A percentile compares a stretch with the other conserved stretches of the same genome.
These are phyloP conservation scores for Lordiphosa collinella DNA, from an alignment of 1,140 invertebrate genomes.

Conservation along the genomic window DNA sequence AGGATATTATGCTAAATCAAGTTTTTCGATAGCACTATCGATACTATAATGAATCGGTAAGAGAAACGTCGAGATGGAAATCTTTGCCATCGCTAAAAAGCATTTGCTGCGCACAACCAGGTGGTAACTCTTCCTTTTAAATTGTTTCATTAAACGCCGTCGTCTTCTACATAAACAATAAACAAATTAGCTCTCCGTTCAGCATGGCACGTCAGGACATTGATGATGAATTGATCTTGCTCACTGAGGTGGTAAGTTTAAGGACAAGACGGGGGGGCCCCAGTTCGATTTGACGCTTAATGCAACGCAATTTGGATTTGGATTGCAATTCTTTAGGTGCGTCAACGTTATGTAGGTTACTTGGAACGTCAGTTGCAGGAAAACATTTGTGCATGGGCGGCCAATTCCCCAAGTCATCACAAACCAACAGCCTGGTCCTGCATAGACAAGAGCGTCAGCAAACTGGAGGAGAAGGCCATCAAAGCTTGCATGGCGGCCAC, in stretches of 20 bases:
- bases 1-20: no score
- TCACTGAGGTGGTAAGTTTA: slow-evolving; percentile 55
- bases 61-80: no score
- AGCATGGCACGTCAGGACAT: no score
- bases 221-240: no score
- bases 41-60: no score
- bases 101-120: slow-evolving; percentile 2
- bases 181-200: no score
- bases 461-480: no score
- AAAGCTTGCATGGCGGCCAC: slow-evolving; percentile 59
- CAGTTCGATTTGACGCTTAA: neutral
- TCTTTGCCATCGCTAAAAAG: neutral
- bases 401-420: slow-evolving; percentile 48
- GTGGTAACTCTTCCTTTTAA: no score
- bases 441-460: no score
- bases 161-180: no score
- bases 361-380: slow-evolving; percentile 65
- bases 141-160: no score
- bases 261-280: neutral
- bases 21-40: no score
- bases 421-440: slow-evolving; percentile 55
- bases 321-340: slow-evolving; percentile 43
- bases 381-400: slow-evolving; percentile 55
- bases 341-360: slow-evolving; percentile 62
- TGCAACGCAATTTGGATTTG: neutral